Percentiles rank a stretch among this genome's conserved stretches.
These are phyloP conservation scores for Lypha dubia DNA, from an alignment of 2,888 invertebrate genomes.

Conservation along the genomic window DNA sequence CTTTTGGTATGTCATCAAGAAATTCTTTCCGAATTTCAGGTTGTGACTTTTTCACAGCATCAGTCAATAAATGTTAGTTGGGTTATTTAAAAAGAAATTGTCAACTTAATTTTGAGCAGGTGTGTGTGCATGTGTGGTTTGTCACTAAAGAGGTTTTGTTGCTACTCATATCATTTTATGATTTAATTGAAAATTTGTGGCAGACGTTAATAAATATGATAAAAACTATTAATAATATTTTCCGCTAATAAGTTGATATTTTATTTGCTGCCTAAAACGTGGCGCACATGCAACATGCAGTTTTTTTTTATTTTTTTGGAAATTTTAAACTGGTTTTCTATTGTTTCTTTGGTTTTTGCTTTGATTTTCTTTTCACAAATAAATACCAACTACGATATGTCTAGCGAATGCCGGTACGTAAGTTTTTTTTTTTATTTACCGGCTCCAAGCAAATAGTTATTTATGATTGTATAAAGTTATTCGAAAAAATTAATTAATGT, in stretches of 20 bases:
- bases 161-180: slow-evolving; percentile 54
- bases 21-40: too few relatives aligned
- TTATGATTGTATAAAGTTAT: slow-evolving; percentile 27
- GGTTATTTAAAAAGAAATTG: not conserved
- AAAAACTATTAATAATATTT: slow-evolving; percentile 67
- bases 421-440: slow-evolving; percentile 11
- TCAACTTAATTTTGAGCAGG: slow-evolving; percentile 17
- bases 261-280: slow-evolving; percentile 12
- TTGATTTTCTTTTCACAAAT: not conserved
- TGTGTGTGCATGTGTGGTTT: not conserved
- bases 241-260: slow-evolving; percentile 45
- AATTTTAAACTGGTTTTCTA: slow-evolving; percentile 42
- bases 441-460: slow-evolving; percentile 32
- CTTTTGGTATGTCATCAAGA: too few relatives aligned
- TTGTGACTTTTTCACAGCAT: too few relatives aligned
- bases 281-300: slow-evolving; percentile 3
- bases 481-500: not conserved
- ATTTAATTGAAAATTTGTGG: slow-evolving; percentile 72
- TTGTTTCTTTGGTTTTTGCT: slow-evolving; percentile 17
- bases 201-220: slow-evolving; percentile 71
- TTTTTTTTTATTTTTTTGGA: not conserved
- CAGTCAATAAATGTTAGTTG: too few relatives aligned
- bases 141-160: slow-evolving; percentile 5
- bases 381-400: slow-evolving; percentile 11
- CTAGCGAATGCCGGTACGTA: slow-evolving; percentile 31